Conservation (phyloP, 2,888 invertebrate genomes). For the Chrysolina haemoptera region DNA sequence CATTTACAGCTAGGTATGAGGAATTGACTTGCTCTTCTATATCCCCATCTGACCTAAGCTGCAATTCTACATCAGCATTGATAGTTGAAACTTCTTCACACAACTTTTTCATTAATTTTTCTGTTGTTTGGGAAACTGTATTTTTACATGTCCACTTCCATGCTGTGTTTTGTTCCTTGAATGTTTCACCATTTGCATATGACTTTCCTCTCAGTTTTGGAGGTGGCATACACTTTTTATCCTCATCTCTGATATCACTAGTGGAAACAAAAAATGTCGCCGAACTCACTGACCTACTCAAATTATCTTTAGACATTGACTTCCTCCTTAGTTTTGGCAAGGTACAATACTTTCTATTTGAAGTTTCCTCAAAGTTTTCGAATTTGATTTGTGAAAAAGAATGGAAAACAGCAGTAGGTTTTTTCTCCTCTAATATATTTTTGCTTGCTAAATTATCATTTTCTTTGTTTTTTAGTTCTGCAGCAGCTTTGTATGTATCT, state of each 20-base stretch:
- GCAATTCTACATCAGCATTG: neutral
- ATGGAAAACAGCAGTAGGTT: neutral
- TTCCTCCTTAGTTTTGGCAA: slow-evolving; percentile 24
- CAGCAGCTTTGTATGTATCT: neutral
- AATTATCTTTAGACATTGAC: slow-evolving; percentile 9
- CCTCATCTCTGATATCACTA: neutral
- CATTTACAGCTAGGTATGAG: too few species aligned
- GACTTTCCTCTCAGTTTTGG: slow-evolving; percentile 22
- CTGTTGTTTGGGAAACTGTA: slow-evolving; percentile 24
- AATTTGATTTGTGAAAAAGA: neutral
- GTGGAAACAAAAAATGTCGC: neutral
- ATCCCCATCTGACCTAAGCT: neutral
- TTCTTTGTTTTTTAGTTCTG: neutral
- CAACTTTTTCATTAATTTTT: slow-evolving; percentile 25
- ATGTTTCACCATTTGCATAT: neutral
- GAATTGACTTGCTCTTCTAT: neutral
- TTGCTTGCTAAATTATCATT: neutral
- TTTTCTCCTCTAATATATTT: neutral
- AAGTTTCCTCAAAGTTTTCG: neutral
- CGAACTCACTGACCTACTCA: slow-evolving; percentile 1
- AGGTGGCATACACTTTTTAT: slow-evolving; percentile 5
- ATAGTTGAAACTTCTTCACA: slow-evolving; percentile 1
- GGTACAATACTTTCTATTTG: slow-evolving; percentile 9
- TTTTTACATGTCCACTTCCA: slow-evolving; percentile 24
- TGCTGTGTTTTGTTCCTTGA: slow-evolving; percentile 5